Evolutionary conservation across 1,140 invertebrate genomes (phyloP), one percentile per base, ranked within the genome.

Genomic region (Pteromalus puparum): DNA sequence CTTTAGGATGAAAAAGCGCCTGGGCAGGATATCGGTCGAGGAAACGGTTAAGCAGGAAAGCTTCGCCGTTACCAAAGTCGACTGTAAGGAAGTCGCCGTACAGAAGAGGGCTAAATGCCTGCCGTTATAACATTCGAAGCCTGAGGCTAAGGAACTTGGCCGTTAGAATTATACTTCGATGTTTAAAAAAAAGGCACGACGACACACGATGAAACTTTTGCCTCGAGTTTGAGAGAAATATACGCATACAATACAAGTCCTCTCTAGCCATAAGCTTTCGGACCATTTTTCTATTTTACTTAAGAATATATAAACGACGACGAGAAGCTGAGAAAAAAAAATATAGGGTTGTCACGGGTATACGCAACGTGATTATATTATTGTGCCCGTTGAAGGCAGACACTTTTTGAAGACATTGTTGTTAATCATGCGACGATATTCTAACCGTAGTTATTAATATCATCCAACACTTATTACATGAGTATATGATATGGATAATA

Each of bases 101-200:
- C 91, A 93, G 77, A 92, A 92, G 87, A 90, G 89, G 86, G 92
- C 90, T 80, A 93, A 92, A 87, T 93, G 92, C 88, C 91, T 93
- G 84, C 92, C 92, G 28, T 91, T 93, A 89, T 93, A 93, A 91
- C 90, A 87, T 48, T 34, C 81, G 85, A 74, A 28, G 26, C 18
- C 38, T 18, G 42, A 80, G 21, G 26, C 67, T 18, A 68, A 46
- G 28, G 34, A 26, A 2, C 12, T 61, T 61, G 26, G 15, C 74
- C 74, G 46, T 12, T 15, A 75, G 28, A 42, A 48, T n/a, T n/a
- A n/a, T n/a, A 5, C 68, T 24, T 28, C 24, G 68, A 70, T 18
- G 70, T 5, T 30, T 34, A 34, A 4, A 34, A 34, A 34, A 4
- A 34, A 34, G 30, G 3, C 30, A 34, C 30, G n/a, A n/a, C n/a